Conservation (phyloP, 2,797 vertebrate species). For the Phrynocephalus vlangalii region DNA sequence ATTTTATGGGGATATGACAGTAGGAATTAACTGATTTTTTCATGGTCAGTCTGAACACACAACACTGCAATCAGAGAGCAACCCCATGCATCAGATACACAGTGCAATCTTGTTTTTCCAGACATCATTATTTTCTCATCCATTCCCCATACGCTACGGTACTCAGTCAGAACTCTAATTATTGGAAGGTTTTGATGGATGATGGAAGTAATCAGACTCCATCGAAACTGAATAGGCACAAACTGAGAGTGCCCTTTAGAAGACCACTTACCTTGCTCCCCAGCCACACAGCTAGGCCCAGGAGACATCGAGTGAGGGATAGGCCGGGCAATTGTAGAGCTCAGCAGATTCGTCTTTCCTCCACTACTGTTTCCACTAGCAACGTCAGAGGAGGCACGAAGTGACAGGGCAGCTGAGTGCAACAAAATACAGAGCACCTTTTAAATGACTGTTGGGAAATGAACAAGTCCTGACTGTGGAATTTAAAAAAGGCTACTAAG, state of each 20-base stretch:
- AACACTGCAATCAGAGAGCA: background rate
- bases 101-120: background rate
- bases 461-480: slow-evolving; percentile 43
- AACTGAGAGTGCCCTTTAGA: slow-evolving; percentile 13
- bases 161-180: background rate
- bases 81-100: slow-evolving; percentile 6
- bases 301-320: slow-evolving; percentile 81
- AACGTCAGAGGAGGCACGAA: slow-evolving; percentile 82
- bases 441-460: slow-evolving; percentile 53
- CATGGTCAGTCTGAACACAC: background rate
- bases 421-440: slow-evolving; percentile 59
- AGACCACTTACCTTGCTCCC: slow-evolving; percentile 82
- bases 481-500: slow-evolving; percentile 15
- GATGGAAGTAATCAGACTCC: background rate
- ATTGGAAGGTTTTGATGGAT: background rate
- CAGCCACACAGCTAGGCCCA: slow-evolving; percentile 81
- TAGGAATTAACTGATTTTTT: background rate
- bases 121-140: background rate
- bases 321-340: slow-evolving; percentile 82
- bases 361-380: slow-evolving; percentile 83
- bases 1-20: background rate
- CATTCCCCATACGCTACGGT: background rate
- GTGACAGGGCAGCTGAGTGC: slow-evolving; percentile 81
- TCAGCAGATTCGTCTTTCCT: slow-evolving; percentile 81
- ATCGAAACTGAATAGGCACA: background rate